phyloP scores from a whole-genome alignment of 2,113 vertebrate species.

The Isichthys henryi region DNA sequence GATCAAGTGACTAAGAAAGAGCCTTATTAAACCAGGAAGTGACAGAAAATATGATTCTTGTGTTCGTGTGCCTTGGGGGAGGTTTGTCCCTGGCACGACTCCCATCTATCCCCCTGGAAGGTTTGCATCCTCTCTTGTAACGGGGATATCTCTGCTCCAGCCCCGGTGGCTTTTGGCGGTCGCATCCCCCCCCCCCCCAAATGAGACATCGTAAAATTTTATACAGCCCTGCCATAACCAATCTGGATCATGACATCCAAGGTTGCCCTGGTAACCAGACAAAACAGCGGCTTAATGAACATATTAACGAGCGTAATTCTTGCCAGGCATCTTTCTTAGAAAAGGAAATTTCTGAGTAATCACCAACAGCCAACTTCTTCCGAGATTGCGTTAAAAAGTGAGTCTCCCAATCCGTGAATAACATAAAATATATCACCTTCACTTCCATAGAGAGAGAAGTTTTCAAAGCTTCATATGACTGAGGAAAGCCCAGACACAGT shows the following conservation, averaged over 20 bases:
- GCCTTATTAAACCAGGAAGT: background rate
- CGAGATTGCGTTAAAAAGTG: background rate
- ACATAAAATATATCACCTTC: background rate
- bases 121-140: background rate
- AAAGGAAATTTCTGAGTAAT: background rate
- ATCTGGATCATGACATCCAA: conserved; percentile 21
- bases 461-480: background rate
- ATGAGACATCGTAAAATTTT: conserved; percentile 49
- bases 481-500: background rate
- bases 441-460: background rate
- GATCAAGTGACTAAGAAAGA: background rate
- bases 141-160: background rate
- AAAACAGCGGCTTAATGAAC: conserved; percentile 49
- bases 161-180: background rate
- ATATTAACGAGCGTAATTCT: conserved; percentile 40
- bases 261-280: conserved; percentile 18
- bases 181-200: background rate
- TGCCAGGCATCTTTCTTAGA: conserved; percentile 36
- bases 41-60: background rate
- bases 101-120: background rate
- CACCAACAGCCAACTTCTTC: background rate
- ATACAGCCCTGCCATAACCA: conserved; percentile 38
- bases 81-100: background rate
- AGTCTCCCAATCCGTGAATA: background rate
- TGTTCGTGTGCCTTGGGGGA: background rate